These are phyloP conservation scores for Aplysina aerophoba DNA, from an alignment of 37 sponge, comb jelly and placozoan genomes.

Conservation along the genomic window DNA sequence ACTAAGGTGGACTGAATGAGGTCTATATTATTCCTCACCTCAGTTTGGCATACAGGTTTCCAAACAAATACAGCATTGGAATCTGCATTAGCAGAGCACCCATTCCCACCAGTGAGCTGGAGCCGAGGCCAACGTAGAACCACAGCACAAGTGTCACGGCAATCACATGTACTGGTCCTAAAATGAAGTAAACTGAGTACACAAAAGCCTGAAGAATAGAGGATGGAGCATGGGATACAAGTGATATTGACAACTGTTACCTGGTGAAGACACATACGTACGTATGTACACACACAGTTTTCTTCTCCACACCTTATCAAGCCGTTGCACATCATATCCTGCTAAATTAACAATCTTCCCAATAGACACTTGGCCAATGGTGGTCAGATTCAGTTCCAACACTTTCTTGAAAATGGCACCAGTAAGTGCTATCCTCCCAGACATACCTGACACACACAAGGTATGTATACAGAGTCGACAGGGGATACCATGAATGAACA, in stretches of 20 bases:
- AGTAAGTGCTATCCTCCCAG: conserved; percentile 47
- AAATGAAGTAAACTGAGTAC: conserved; percentile 54
- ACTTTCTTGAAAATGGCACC: conserved; percentile 72
- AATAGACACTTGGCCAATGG: conserved; percentile 56
- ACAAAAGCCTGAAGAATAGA: conserved; percentile 48
- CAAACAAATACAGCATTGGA: conserved; percentile 38
- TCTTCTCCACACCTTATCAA: conserved; percentile 65
- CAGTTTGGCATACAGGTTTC: not conserved
- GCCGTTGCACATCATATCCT: conserved; percentile 83
- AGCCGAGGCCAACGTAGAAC: conserved; percentile 55
- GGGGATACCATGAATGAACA: too few relatives aligned
- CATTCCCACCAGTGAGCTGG: conserved; percentile 34
- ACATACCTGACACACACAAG: conserved; percentile 41
- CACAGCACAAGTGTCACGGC: conserved; percentile 59
- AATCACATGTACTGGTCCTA: conserved; percentile 52
- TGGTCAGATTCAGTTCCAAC: conserved; percentile 56
- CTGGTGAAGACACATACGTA: not conserved
- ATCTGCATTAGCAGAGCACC: conserved; percentile 36
- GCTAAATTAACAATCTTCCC: conserved; percentile 77
- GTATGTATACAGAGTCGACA: too few relatives aligned
- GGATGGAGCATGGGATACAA: not conserved
- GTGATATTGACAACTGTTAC: not conserved
- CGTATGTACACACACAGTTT: not conserved
- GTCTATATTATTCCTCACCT: conserved; percentile 13
- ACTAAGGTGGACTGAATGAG: not conserved